These are phyloP conservation scores for Pyrocephalus nanus DNA, from an alignment of 2,797 vertebrate species.

Conservation along the genomic window DNA sequence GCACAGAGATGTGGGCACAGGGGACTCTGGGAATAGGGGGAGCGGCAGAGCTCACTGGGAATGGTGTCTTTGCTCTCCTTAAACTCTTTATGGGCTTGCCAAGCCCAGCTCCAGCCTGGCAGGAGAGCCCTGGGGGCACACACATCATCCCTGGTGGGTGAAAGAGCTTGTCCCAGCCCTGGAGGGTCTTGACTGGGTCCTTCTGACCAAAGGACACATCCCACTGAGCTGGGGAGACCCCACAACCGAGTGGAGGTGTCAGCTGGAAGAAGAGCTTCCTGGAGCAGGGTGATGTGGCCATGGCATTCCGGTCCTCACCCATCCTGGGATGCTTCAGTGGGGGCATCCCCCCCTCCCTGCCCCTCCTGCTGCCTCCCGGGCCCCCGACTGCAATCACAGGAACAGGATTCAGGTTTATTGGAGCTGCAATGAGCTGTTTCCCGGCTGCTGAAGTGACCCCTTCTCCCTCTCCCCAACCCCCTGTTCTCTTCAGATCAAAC, in stretches of 20 bases:
- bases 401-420: conserved; percentile 3
- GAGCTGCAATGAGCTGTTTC: conserved; percentile 22
- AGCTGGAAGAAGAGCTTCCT: neutral
- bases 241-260: rapidly evolving
- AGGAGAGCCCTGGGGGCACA: neutral
- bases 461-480: neutral
- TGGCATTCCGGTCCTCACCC: rapidly evolving
- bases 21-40: neutral
- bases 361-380: neutral
- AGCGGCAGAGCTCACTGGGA: neutral
- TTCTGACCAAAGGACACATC: rapidly evolving
- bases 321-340: neutral
- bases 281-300: rapidly evolving
- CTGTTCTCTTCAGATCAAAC: neutral
- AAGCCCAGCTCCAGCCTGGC: neutral
- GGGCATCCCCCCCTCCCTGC: rapidly evolving
- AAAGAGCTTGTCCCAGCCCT: rapidly evolving
- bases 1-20: neutral
- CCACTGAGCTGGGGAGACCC: neutral
- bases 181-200: neutral
- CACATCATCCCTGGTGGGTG: neutral
- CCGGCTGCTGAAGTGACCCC: conserved; percentile 15
- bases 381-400: neutral
- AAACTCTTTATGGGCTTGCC: neutral
- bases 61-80: neutral